Conservation (phyloP, 1,140 invertebrate species). For the Conopomorpha cramerella region DNA sequence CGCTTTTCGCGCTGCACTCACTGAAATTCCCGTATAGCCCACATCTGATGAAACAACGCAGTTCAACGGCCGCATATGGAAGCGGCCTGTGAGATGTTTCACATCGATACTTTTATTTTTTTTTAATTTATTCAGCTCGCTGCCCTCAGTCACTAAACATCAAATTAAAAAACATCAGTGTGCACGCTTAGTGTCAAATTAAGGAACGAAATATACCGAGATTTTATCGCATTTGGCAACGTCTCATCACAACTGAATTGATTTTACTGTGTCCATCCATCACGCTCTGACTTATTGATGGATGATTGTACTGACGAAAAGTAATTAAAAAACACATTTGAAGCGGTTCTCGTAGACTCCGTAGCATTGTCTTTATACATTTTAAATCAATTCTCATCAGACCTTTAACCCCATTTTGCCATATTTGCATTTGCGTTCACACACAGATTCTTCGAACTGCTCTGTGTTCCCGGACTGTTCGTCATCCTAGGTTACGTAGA, state of each 20-base stretch:
- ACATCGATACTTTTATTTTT: too few relatives aligned
- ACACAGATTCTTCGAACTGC: too few relatives aligned
- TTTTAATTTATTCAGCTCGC: neutral
- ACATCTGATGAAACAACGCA: neutral
- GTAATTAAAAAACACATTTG: slow-evolving; percentile 54
- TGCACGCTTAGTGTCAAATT: slow-evolving; percentile 48
- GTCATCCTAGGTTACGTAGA: too few relatives aligned
- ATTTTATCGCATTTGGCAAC: slow-evolving; percentile 9
- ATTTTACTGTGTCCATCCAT: slow-evolving; percentile 41
- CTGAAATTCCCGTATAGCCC: neutral
- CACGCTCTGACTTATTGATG: slow-evolving; percentile 53
- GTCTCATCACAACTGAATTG: slow-evolving; percentile 43
- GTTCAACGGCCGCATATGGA: too few relatives aligned
- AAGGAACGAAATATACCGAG: slow-evolving; percentile 20
- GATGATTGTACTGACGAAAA: slow-evolving; percentile 44
- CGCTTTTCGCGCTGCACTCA: slow-evolving; percentile 6
- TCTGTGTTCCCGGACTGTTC: too few relatives aligned
- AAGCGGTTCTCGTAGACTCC: too few relatives aligned
- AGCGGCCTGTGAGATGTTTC: too few relatives aligned
- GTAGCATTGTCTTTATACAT: too few relatives aligned
- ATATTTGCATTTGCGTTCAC: too few relatives aligned
- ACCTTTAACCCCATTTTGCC: too few relatives aligned
- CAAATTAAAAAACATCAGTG: slow-evolving; percentile 13
- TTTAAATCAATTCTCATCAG: too few relatives aligned
- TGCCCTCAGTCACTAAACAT: slow-evolving; percentile 4